Evolutionary conservation across 2,113 vertebrate genomes (phyloP).

Genomic region (Pipra filicauda): DNA sequence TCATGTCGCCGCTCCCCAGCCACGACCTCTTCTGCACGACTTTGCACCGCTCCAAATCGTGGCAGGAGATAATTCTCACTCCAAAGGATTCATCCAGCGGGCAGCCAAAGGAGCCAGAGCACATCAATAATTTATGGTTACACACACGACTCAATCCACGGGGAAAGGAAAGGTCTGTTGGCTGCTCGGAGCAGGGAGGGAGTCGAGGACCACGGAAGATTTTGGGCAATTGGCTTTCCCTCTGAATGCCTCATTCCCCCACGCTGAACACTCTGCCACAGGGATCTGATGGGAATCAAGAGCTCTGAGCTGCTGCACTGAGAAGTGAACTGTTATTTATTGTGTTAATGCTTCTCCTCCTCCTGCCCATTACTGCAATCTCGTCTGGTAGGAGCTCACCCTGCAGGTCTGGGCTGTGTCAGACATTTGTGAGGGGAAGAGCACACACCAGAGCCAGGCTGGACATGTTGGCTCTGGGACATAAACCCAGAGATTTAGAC

Average conservation of each 20-base stretch:
- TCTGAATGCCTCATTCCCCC: neutral
- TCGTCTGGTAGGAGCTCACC: neutral
- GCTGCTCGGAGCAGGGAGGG: neutral
- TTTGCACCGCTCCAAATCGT: neutral
- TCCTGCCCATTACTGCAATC: neutral
- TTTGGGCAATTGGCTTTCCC: neutral
- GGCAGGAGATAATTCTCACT: neutral
- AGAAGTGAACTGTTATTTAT: neutral
- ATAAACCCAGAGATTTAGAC: neutral
- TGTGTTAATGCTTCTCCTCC: neutral
- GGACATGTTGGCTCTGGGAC: neutral
- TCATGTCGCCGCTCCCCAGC: neutral
- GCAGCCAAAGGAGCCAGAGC: neutral
- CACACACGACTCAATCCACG: neutral
- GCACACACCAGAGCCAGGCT: neutral
- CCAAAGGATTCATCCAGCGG: neutral
- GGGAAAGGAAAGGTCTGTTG: neutral
- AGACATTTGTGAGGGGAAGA: neutral
- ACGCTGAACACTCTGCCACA: fast-evolving
- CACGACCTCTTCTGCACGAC: neutral
- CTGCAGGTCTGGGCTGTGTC: neutral
- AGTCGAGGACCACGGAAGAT: neutral
- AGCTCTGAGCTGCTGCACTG: neutral
- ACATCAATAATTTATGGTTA: neutral
- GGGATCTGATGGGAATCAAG: neutral